Percentiles rank a stretch among this genome's conserved stretches.
Conservation (phyloP, 2,797 vertebrate genomes). For the Hydrocynus forskahlii region DNA sequence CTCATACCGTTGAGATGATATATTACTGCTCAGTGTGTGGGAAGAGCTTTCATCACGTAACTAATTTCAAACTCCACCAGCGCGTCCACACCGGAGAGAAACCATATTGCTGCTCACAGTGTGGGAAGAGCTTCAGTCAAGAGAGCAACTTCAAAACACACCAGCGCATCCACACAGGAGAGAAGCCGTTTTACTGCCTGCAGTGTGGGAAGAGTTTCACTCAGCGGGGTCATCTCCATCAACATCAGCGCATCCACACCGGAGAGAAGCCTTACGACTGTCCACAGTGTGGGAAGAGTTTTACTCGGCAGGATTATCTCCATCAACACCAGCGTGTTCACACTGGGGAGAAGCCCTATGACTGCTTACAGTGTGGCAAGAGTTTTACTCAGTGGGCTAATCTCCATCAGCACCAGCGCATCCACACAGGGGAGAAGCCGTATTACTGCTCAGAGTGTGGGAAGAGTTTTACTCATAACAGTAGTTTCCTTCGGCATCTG, state of each 20-base stretch:
- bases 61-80: neutral
- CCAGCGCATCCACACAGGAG: neutral
- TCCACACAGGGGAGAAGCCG: neutral
- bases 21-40: neutral
- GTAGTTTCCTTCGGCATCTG: neutral
- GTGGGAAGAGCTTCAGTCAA: neutral
- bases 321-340: too few species aligned
- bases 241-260: neutral
- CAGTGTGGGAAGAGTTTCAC: neutral
- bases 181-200: neutral
- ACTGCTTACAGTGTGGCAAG: neutral
- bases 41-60: neutral
- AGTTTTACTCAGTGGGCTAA: neutral
- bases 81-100: neutral
- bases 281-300: neutral
- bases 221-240: neutral
- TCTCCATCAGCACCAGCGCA: neutral
- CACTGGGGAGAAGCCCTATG: neutral
- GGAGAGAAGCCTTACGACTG: neutral
- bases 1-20: conserved; percentile 12
- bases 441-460: neutral
- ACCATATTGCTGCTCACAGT: neutral
- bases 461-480: neutral
- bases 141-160: neutral
- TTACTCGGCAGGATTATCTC: neutral